phyloP scores from a whole-genome alignment of 2,113 vertebrate species.

The Python bivittatus region DNA sequence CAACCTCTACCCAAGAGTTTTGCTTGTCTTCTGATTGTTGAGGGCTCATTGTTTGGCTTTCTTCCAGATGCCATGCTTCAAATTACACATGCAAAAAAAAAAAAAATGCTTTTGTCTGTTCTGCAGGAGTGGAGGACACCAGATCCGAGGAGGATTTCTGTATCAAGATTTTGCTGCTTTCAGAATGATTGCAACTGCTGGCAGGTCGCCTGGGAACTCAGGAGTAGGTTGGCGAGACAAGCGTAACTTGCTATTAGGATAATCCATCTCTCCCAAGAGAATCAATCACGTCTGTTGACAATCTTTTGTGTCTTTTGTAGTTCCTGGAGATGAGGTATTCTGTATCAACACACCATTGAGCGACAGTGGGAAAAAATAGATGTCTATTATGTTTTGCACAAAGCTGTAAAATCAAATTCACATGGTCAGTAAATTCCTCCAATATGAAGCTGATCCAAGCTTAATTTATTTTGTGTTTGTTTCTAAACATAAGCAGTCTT shows the following conservation, averaged over 20 bases:
- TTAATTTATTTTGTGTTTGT: neutral
- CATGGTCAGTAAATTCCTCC: neutral
- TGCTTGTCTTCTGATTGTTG: neutral
- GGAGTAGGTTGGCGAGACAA: neutral
- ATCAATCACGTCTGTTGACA: rapidly evolving
- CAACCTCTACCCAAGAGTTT: neutral
- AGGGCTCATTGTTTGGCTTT: neutral
- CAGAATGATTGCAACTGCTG: rapidly evolving
- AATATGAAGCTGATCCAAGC: neutral
- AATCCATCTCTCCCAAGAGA: neutral
- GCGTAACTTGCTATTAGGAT: neutral
- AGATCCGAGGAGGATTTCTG: neutral
- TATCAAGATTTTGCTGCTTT: neutral
- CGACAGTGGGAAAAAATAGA: rapidly evolving
- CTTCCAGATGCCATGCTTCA: neutral
- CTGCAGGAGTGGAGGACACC: rapidly evolving
- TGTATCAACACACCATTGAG: neutral
- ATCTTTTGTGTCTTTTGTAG: neutral
- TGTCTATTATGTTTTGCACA: neutral
- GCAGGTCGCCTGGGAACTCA: rapidly evolving
- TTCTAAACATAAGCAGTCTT: neutral
- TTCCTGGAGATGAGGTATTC: slow-evolving; percentile 1
- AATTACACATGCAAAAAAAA: slow-evolving; percentile 4
- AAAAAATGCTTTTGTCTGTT: neutral
- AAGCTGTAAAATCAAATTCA: neutral